A percentile compares a stretch with the other conserved stretches of the same genome.
phyloP scores from a whole-genome alignment of 2,888 invertebrate genomes.

The Diogma glabrata region DNA sequence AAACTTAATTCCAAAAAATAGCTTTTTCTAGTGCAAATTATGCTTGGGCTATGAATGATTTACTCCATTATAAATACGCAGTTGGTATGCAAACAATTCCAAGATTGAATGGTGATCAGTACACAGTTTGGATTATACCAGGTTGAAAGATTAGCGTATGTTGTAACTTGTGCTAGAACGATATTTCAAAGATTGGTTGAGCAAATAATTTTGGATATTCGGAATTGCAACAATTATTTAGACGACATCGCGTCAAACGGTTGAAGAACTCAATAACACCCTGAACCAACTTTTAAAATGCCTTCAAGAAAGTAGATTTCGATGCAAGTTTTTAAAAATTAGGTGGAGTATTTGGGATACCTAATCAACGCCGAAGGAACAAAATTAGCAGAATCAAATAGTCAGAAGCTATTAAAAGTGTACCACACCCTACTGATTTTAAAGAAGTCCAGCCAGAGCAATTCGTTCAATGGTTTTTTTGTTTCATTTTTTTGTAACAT shows the following conservation, averaged over 20 bases:
- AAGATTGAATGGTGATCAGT: conserved; percentile 14
- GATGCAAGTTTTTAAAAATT: conserved; percentile 18
- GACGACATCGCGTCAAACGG: conserved; percentile 10
- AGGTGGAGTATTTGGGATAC: conserved; percentile 16
- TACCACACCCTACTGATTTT: neutral
- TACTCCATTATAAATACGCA: too few species aligned
- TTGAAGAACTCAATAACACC: conserved; percentile 1
- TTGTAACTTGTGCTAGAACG: conserved; percentile 17
- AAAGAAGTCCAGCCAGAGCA: conserved; percentile 2
- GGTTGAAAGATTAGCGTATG: conserved; percentile 19
- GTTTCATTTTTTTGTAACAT: too few species aligned
- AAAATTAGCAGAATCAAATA: neutral
- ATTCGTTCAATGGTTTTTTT: neutral
- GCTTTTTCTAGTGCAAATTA: too few species aligned
- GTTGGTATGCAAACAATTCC: too few species aligned
- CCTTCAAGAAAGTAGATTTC: conserved; percentile 17
- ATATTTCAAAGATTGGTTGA: conserved; percentile 18
- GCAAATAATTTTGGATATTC: conserved; percentile 13
- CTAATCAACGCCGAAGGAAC: neutral
- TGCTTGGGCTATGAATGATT: too few species aligned
- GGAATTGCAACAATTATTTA: conserved; percentile 11
- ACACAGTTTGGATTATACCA: conserved; percentile 18
- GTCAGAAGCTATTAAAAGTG: neutral
- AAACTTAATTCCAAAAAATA: too few species aligned
- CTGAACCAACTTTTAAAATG: conserved; percentile 7